Evolutionary conservation across 2,888 invertebrate species (phyloP), one percentile per base, ranked within the genome.

Genomic region (Lutraria lutraria): DNA sequence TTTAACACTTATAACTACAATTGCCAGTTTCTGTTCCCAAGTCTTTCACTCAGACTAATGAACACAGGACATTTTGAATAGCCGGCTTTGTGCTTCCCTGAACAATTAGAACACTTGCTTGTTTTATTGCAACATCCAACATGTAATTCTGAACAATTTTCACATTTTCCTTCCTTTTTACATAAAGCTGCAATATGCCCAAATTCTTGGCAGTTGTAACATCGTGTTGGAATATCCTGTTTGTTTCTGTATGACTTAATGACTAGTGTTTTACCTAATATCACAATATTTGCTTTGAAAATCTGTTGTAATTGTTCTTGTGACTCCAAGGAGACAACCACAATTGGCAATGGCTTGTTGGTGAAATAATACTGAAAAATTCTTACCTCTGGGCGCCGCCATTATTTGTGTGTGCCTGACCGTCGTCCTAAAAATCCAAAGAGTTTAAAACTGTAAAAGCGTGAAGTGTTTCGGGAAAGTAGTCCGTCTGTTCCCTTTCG

Each of bases 161-260:
- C 88, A 88, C 88, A 88, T 19, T 21, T 84, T 6, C 19, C 3
- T n/a, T 56, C 29, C 6, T 83, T 84, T 21, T 8, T 88, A 53
- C 88, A 88, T 8, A 53, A 21, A 25, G 3, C 43, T 0, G 87
- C 76, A 12, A 87, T 83, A 53, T 87, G 83, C 1, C 87, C 87
- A 56, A 79, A 87, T 54, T 15, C 25, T 25, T 87, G 87, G 31
- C 87, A 87, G 60, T 83, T 87, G 63, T 83, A 87, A 31, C 87
- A 87, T 79, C 87, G 76, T 13, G 80, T 79, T 0, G 87, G 87
- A 8, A 82, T 56, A 60, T 83, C 79, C 16, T 43, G 76, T 25
- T 87, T 87, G 16, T 56, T 76, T 76, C 43, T 53, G 60, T 87
- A 87, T 34, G 60, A 21, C 15, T 60, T 15, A 16, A 63, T 63